Conservation (phyloP, 2,113 vertebrate genomes). For the Chauna torquata region DNA sequence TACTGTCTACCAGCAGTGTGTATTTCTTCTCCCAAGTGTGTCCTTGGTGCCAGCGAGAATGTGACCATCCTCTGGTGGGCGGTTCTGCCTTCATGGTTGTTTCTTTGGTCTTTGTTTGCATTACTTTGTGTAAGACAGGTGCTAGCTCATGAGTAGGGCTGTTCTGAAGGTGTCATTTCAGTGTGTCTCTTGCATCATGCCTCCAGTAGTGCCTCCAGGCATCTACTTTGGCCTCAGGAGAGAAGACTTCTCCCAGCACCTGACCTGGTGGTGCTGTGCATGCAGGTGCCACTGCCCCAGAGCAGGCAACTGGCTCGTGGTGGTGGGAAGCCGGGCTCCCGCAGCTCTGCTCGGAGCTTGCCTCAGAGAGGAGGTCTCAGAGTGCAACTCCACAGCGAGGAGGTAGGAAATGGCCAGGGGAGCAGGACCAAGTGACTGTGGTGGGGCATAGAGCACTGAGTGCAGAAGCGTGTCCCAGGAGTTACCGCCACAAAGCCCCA, state of each 20-base stretch:
- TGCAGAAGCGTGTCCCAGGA: neutral
- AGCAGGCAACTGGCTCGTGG: neutral
- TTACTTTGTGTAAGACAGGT: neutral
- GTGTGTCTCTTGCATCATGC: neutral
- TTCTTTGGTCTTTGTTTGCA: neutral
- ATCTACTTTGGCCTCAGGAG: fast-evolving
- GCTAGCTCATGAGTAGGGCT: neutral
- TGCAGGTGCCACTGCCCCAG: neutral
- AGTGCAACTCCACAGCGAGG: neutral
- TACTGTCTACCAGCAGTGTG: neutral
- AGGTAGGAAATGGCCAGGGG: neutral
- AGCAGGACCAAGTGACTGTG: neutral
- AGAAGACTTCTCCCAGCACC: neutral
- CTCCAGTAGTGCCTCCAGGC: neutral
- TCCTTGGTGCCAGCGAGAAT: neutral
- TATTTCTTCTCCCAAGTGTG: neutral
- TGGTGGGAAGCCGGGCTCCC: neutral
- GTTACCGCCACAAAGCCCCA: neutral
- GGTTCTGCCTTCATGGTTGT: neutral
- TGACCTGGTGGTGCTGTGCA: neutral
- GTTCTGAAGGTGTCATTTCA: neutral
- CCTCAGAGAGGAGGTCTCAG: neutral
- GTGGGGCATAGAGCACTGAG: neutral
- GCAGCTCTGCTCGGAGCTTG: neutral
- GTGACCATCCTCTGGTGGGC: neutral